Base-by-base conservation (phyloP, 2,113 vertebrate genomes). In the Chaenogobius annularis region DNA sequence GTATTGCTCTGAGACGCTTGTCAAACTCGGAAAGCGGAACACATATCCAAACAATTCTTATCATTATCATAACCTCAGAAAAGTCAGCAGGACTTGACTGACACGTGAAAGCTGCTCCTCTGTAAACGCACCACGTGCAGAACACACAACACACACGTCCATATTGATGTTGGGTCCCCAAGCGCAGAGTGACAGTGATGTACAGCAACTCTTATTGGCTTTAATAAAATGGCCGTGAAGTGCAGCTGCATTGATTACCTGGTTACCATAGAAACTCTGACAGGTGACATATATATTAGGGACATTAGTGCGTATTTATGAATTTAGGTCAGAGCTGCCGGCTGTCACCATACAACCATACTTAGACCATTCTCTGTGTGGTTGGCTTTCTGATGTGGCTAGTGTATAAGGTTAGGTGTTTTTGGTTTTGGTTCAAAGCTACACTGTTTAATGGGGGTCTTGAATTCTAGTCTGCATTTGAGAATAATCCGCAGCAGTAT, bases 161-260 rank as follows among this genome's bases (percentile, higher is more conserved):
- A 15, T 15, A 13, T 13, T 61, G 58, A 35, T 35, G 31, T 5
- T 14, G 23, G 6, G 58, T 19, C 31, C 31, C 59, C 17, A 31
- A 62, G 31, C 15, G 35, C 35, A n/a, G 9, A n/a, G 9, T 63
- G 35, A 63, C 35, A 63, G 35, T 63, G 61, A 63, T 63, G 35
- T n/a, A 63, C 61, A 43, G 35, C 31, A 4, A 9, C 8, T 19
- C 61, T 63, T 40, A 63, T 63, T 63, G 61, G 15, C 15, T 63
- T 63, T 63, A 63, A 40, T 63, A 63, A 63, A 63, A 63, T 40
- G 58, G 26, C 58, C 61, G 17, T 40, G 61, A 63, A 20, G 61
- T 40, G 61, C 31, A 40, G 17, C 11, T 26, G 26, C 58, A 35
- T 61, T 61, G 31, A 63, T 63, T 63, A n/a, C 35, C 15, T n/a